Conservation (phyloP, 2,888 invertebrate species). For the Carabus problematicus region DNA sequence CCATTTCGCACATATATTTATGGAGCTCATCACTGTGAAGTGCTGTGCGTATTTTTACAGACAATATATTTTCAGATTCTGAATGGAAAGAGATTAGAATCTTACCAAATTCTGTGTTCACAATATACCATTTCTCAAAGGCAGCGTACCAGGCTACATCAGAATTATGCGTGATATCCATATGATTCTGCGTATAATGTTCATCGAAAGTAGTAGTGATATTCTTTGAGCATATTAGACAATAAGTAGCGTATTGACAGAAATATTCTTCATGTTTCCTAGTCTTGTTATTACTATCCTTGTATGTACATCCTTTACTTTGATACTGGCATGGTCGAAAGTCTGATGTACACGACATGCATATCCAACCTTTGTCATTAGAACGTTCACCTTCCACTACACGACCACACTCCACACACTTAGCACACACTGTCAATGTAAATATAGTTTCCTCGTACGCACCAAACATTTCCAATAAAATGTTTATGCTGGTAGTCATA, state of each 20-base stretch:
- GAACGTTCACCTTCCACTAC: not conserved
- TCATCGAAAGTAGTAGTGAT: not conserved
- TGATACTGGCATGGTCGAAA: not conserved
- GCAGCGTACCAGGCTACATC: not conserved
- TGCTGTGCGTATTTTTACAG: not conserved
- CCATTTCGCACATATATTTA: not conserved
- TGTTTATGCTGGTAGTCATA: not conserved
- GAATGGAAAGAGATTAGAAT: not conserved
- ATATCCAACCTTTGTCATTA: not conserved
- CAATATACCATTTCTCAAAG: not conserved
- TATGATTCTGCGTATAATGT: not conserved
- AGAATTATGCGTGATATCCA: not conserved
- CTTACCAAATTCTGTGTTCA: not conserved
- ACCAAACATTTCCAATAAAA: not conserved
- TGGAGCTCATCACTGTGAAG: not conserved
- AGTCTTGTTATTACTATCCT: not conserved
- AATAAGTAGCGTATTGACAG: not conserved
- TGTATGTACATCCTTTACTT: not conserved
- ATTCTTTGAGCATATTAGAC: not conserved
- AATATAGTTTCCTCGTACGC: not conserved
- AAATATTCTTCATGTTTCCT: not conserved
- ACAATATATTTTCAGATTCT: not conserved
- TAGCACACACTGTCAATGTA: not conserved
- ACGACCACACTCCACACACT: constrained; percentile 3
- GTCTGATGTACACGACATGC: not conserved